Base-by-base conservation (phyloP, 2,113 vertebrate genomes). In the Rhipidura dahli region DNA sequence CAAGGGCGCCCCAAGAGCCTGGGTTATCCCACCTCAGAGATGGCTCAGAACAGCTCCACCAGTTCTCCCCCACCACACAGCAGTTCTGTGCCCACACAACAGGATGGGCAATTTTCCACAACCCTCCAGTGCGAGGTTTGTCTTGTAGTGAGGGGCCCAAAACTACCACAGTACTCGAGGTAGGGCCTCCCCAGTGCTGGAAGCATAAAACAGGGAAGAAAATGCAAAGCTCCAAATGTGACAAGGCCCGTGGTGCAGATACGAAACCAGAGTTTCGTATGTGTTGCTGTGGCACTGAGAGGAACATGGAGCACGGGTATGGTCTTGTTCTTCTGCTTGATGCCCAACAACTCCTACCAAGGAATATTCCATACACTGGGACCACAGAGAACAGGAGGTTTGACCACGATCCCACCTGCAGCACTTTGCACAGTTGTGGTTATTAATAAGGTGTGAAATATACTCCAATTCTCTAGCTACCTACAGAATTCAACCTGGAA, bases 231-330 rank as follows among this genome's bases (percentile, higher is more conserved):
- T 79, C 19, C 40, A 39, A 11, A 9, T 13, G 39, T 54, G 47
- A 8, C 30, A 39, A 56, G 61, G 73, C 15, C 13, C 10, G 8
- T 13, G n/a, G n/a, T 20, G 15, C 39, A 87, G 40, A 5, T 60
- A 6, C 0, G 0, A 28, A 39, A 9, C 7, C 12, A 26, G 73
- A 50, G 28, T 33, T n/a, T n/a, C n/a, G n/a, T n/a, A n/a, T 54
- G 28, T 40, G n/a, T 11, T 64, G 59, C 15, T 66, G 31, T 31
- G 53, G 31, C 17, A 27, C 17, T 66, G 40, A 40, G 56, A 63
- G 35, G n/a, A n/a, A 22, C 11, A 3, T 18, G 53, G 54, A 35
- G n/a, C 56, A 47, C n/a, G 51, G 21, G 7, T 13, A 9, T 12
- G 26, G 61, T n/a, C 26, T 56, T 1, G 1, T 63, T 70, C 15